Percentiles rank a stretch among this genome's conserved stretches.
Evolutionary conservation across 2,113 vertebrate genomes (phyloP).

Genomic region (Datnioides undecimradiatus): DNA sequence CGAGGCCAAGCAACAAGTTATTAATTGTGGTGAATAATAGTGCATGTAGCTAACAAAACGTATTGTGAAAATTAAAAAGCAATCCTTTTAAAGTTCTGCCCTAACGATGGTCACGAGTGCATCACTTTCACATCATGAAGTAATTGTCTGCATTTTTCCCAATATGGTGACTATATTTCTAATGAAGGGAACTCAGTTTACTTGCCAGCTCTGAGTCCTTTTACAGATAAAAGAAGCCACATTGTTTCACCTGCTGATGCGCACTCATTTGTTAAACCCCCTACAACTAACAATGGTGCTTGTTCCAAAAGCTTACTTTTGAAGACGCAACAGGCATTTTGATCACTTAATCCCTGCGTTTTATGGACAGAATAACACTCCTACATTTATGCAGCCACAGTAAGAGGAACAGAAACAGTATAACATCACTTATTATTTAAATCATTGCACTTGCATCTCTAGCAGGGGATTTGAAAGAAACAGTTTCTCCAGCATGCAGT

Average conservation of each 20-base stretch:
- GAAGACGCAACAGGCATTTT: constrained; percentile 12
- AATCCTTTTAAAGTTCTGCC: background rate
- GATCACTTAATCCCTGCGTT: constrained; percentile 40
- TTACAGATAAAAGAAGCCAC: constrained; percentile 16
- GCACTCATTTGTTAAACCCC: constrained; percentile 16
- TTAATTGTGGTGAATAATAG: background rate
- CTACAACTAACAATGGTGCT: constrained; percentile 19
- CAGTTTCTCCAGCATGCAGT: constrained; percentile 31
- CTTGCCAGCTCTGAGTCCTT: background rate
- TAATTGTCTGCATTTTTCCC: constrained; percentile 5
- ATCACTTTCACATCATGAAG: constrained; percentile 11
- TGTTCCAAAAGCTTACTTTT: constrained; percentile 27
- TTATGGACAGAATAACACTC: constrained; percentile 38
- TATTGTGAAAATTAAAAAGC: background rate
- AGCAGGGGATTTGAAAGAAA: constrained; percentile 43
- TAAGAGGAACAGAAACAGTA: constrained; percentile 42
- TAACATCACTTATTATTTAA: constrained; percentile 36
- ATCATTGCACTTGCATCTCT: constrained; percentile 45
- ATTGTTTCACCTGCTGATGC: constrained; percentile 23
- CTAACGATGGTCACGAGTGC: constrained; percentile 3
- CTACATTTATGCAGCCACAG: constrained; percentile 35
- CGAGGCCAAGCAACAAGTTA: constrained; percentile 33
- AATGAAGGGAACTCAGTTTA: background rate
- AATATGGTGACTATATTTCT: background rate
- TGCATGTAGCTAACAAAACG: background rate